These are phyloP conservation scores for Sciurus carolinensis DNA, from an alignment of 2,797 vertebrate genomes.

Conservation along the genomic window DNA sequence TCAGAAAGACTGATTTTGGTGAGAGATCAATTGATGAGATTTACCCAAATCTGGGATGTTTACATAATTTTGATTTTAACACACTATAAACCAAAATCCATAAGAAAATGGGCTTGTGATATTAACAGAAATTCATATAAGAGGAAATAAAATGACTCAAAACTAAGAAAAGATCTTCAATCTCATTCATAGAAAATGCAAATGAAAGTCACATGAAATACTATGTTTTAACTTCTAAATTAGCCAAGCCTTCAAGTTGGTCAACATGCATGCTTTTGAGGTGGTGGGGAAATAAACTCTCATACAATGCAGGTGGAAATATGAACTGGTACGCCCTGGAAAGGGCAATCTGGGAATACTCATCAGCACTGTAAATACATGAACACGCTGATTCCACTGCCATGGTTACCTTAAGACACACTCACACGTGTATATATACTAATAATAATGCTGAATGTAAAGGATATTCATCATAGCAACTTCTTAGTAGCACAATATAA, in stretches of 20 bases:
- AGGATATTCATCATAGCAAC: neutral
- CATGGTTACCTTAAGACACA: neutral
- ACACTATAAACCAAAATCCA: neutral
- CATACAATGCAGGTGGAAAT: neutral
- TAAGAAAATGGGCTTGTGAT: slow-evolving; percentile 1
- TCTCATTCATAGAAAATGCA: neutral
- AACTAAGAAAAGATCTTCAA: slow-evolving; percentile 27
- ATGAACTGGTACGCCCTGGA: neutral
- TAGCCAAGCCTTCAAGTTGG: neutral
- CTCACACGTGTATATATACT: no score
- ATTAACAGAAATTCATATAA: slow-evolving; percentile 55
- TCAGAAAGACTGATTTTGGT: slow-evolving; percentile 13
- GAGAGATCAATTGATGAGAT: slow-evolving; percentile 43
- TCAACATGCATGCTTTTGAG: neutral
- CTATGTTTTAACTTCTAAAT: neutral
- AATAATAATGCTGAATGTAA: no score
- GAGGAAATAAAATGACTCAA: neutral
- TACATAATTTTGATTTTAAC: slow-evolving; percentile 51
- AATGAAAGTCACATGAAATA: slow-evolving; percentile 46
- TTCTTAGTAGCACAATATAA: slow-evolving; percentile 27
- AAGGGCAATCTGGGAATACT: neutral
- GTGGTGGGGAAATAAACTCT: neutral
- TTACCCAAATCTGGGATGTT: neutral
- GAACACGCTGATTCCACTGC: neutral
- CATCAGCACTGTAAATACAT: neutral